These are phyloP conservation scores for Trididemnum nubilum DNA, from an alignment of 23 tunicate species.

Conservation along the genomic window DNA sequence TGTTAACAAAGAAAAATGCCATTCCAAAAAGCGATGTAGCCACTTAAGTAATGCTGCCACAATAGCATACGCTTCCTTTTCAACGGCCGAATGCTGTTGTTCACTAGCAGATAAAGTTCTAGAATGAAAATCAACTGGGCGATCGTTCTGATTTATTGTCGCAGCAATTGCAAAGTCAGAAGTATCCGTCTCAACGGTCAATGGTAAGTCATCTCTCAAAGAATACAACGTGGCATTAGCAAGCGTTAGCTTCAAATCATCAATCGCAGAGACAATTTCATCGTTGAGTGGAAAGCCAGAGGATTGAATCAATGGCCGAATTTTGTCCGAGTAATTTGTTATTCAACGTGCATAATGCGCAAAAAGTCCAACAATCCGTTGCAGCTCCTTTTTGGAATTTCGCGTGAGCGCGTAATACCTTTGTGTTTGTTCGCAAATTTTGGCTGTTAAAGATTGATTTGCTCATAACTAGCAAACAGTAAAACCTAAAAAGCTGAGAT, in stretches of 20 bases:
- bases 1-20: conserved; percentile 34
- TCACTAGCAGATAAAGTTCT: conserved; percentile 25
- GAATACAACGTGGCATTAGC: conserved; percentile 12
- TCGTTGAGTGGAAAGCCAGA: background rate
- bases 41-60: conserved; percentile 27
- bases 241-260: background rate
- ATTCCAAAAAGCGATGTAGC: background rate
- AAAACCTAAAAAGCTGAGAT: too few species aligned
- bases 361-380: background rate
- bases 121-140: conserved; percentile 29
- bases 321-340: conserved; percentile 18
- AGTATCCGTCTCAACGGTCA: conserved; percentile 40
- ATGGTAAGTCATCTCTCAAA: conserved; percentile 25
- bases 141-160: conserved; percentile 15
- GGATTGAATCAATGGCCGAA: background rate
- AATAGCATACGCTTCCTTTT: conserved; percentile 33
- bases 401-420: too few species aligned
- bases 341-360: conserved; percentile 18
- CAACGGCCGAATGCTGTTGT: conserved; percentile 25
- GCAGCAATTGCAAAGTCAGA: conserved; percentile 39
- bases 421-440: too few species aligned
- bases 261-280: conserved; percentile 16
- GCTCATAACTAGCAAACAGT: too few species aligned
- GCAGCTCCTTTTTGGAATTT: background rate
- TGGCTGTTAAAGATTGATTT: too few species aligned